Evolutionary conservation across 2,888 invertebrate genomes (phyloP), one percentile per base, ranked within the genome.

Genomic region (Argyresthia albistria): DNA sequence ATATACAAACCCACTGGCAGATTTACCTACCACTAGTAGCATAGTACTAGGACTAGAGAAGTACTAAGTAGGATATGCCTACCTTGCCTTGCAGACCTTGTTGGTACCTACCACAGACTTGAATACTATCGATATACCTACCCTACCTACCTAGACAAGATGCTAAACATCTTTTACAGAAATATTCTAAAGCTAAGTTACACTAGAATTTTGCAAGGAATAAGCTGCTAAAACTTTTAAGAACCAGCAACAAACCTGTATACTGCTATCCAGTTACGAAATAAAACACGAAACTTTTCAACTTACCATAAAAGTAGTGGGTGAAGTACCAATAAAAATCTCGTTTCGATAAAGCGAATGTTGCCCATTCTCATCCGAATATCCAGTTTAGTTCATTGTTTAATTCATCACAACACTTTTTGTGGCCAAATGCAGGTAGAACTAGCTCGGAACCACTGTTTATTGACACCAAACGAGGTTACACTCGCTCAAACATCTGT

Each of bases 271-370:
- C 50, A n/a, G 71, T 82, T 81, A 82, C 81, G 80, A 82, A 78
- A 81, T 73, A 70, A 73, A 69, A 80, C 77, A 72, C 67, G 80
- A 80, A 80, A 79, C 72, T 80, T 77, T 77, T 71, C 60, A 25
- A 67, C 86, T 83, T 83, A 86, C 87, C 87, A 76, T 86, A 84
- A 76, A 86, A 60, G 84, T 65, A 74, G 82, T 84, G 78, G 83
- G 81, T 83, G 84, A 83, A 73, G 71, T 70, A 65, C 67, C 64
- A 68, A 73, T 69, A 64, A 73, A 70, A 77, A 70, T 76, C 75
- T 72, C 65, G 74, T 73, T 75, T 67, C 67, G 64, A 66, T 63
- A 64, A 60, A 66, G 61, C 67, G 66, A 70, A 71, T 70, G 70
- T 73, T 63, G 69, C 70, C 80, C 83, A 82, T 83, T 79, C 77